Evolutionary conservation across 2,113 vertebrate species (phyloP), one percentile per base, ranked within the genome.

Genomic region (Patagioenas fasciata): DNA sequence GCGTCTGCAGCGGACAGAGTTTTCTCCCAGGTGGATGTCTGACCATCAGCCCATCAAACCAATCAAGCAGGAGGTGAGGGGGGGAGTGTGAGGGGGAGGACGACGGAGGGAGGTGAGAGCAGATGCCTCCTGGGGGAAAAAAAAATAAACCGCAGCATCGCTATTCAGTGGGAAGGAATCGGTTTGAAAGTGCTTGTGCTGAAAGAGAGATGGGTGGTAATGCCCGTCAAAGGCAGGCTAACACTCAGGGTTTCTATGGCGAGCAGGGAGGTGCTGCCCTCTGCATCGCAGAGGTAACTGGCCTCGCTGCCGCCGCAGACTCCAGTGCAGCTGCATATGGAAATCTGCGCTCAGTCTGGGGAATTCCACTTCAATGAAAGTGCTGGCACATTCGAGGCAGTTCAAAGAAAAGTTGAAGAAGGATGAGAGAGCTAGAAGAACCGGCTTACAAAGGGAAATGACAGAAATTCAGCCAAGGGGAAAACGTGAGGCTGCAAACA

Each of bases 1-100:
- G 80, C 98, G 98, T 97, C 98, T 98, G 93, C 98, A 98, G 92
- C 97, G 98, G 97, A 98, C 98, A 96, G 98, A 99, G 62, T 98
- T 98, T 72, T 95, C 97, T 34, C 97, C 98, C 71, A 97, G 98
- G 92, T 98, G 98, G 87, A 97, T 97, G 85, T 98, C 98, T 85
- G 98, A 99, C 66, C 97, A 96, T 79, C 98, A 98, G 85, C 98
- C 98, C 93, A 88, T 98, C 95, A 98, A 97, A 96, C 71, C 97
- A 89, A 91, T 98, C 57, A 96, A 98, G 72, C 98, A 97, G 56
- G 98, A 98, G 98, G 98, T 99, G 93, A 95, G 98, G 96, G 85
- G 92, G 89, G 73, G 44, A 47, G 91, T 89, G 89, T 6, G n/a
- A 95, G 82, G 88, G 93, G 96, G 87, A 95, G 95, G 96, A 75